These are phyloP conservation scores for Lacerta viridis DNA, from an alignment of 2,797 vertebrate species.

Conservation along the genomic window DNA sequence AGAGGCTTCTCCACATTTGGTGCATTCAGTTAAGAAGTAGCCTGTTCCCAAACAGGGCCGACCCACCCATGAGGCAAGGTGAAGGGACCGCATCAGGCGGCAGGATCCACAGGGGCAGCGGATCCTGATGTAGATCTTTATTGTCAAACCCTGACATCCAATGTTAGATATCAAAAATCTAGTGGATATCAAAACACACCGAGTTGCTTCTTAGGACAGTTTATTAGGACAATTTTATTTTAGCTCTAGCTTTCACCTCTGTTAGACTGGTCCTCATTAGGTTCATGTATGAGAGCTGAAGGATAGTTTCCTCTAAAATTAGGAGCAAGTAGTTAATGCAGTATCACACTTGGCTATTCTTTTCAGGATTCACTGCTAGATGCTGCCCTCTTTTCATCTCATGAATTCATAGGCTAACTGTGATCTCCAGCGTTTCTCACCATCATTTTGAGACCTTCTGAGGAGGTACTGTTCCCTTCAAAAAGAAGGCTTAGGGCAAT, in stretches of 20 bases:
- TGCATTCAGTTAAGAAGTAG: not conserved
- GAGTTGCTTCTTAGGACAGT: not conserved
- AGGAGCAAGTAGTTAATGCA: not conserved
- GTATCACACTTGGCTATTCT: not conserved
- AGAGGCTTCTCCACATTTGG: not conserved
- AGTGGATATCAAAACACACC: not conserved
- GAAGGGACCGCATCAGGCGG: too few relatives aligned
- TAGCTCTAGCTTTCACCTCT: not conserved
- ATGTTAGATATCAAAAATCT: not conserved
- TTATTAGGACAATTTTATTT: not conserved
- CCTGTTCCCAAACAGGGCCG: not conserved
- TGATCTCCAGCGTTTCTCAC: not conserved
- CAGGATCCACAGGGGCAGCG: too few relatives aligned
- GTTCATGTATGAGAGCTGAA: not conserved
- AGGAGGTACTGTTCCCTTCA: not conserved
- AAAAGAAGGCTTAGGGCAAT: not conserved
- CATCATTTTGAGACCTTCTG: not conserved
- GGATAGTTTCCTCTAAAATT: not conserved
- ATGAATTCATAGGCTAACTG: not conserved
- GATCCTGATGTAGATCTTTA: too few relatives aligned
- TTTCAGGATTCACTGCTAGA: not conserved
- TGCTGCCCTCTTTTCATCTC: not conserved
- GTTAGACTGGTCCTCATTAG: not conserved
- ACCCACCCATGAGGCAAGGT: too few relatives aligned
- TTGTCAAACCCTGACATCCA: not conserved